A percentile compares a stretch with the other conserved stretches of the same genome.
These are phyloP conservation scores for Hyles lineata DNA, from an alignment of 2,888 invertebrate genomes.

Conservation along the genomic window DNA sequence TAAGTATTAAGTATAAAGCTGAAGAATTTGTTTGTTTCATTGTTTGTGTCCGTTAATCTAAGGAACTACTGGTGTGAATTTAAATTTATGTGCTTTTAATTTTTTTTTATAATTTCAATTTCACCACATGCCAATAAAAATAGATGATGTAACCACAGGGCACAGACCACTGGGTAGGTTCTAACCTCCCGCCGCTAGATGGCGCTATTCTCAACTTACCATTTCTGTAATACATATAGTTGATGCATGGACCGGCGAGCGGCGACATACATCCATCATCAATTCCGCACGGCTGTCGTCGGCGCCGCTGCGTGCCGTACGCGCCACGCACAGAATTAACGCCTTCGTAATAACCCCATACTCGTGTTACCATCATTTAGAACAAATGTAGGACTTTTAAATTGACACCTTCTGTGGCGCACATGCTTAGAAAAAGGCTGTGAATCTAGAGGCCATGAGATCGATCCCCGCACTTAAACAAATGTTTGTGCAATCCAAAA, in stretches of 20 bases:
- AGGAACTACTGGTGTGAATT: too few species aligned
- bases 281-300: slow-evolving; percentile 31
- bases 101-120: too few species aligned
- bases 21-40: too few species aligned
- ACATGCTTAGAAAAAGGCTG: too few species aligned
- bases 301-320: slow-evolving; percentile 9
- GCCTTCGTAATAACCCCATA: background rate
- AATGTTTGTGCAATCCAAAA: too few species aligned
- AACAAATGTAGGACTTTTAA: background rate
- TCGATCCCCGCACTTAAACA: too few species aligned
- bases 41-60: too few species aligned
- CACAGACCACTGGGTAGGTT: background rate
- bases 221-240: background rate
- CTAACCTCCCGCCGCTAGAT: background rate
- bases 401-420: background rate
- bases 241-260: background rate
- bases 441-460: too few species aligned
- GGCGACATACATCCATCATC: slow-evolving; percentile 28
- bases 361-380: background rate
- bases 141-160: too few species aligned
- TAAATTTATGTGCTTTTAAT: too few species aligned
- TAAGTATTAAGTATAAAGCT: too few species aligned
- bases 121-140: too few species aligned
- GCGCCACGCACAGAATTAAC: background rate
- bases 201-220: slow-evolving; percentile 1